These are phyloP conservation scores for Podarcis muralis DNA, from an alignment of 2,113 vertebrate species.

Conservation along the genomic window DNA sequence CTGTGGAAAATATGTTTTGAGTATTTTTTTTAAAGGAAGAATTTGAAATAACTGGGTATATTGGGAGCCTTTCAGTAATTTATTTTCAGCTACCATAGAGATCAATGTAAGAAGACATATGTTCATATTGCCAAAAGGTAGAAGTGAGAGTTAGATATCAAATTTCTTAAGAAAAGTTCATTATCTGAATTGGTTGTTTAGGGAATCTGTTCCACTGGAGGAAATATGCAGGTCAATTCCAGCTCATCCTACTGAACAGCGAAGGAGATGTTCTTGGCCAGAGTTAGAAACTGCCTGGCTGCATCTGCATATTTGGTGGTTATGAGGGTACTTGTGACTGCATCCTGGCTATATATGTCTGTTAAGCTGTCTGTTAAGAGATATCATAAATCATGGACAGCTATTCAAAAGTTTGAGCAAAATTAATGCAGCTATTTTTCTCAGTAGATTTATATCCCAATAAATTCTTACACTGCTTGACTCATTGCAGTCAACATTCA, in stretches of 20 bases:
- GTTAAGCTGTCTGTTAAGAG: background rate
- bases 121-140: background rate
- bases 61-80: background rate
- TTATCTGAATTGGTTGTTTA: background rate
- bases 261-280: background rate
- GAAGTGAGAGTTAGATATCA: background rate
- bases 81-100: background rate
- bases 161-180: background rate
- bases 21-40: background rate
- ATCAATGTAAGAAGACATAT: background rate
- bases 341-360: background rate
- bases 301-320: background rate
- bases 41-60: background rate
- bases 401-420: background rate
- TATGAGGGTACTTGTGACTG: background rate
- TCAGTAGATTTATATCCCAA: background rate
- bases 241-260: background rate
- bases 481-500: too few species aligned
- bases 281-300: background rate
- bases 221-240: background rate
- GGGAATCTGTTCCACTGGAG: background rate
- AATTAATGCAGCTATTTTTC: background rate
- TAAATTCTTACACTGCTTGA: too few species aligned
- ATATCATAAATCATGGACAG: background rate
- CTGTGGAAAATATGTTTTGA: too few species aligned